Evolutionary conservation across 2,888 invertebrate species (phyloP).

Genomic region (Lutraria lutraria): DNA sequence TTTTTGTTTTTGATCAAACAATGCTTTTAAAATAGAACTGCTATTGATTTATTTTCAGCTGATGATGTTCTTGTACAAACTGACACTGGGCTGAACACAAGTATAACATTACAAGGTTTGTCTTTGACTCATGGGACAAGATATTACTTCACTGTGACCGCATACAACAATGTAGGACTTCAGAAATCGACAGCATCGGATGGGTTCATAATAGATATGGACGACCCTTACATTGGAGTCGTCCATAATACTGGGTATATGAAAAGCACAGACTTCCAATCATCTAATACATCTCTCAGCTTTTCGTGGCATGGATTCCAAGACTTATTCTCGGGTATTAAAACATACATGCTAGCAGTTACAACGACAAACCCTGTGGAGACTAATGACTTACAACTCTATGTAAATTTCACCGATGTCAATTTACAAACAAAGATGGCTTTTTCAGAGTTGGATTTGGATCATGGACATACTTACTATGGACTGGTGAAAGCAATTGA

Average conservation of each 20-base stretch:
- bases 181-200: slow-evolving; percentile 57
- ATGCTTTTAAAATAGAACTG: neutral
- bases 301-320: slow-evolving; percentile 60
- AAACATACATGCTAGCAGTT: slow-evolving; percentile 51
- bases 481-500: slow-evolving; percentile 64
- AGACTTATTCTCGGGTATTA: slow-evolving; percentile 60
- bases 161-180: slow-evolving; percentile 61
- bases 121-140: slow-evolving; percentile 56
- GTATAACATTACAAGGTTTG: slow-evolving; percentile 35
- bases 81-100: slow-evolving; percentile 44
- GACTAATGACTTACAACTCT: neutral
- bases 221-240: slow-evolving; percentile 53
- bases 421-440: slow-evolving; percentile 13
- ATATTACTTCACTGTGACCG: slow-evolving; percentile 64
- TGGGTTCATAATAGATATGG: slow-evolving; percentile 60
- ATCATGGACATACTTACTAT: slow-evolving; percentile 52
- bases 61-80: slow-evolving; percentile 54
- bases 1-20: neutral
- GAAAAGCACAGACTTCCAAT: slow-evolving; percentile 24
- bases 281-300: neutral
- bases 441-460: slow-evolving; percentile 45
- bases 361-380: neutral
- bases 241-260: slow-evolving; percentile 58
- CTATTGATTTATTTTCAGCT: slow-evolving; percentile 49
- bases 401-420: slow-evolving; percentile 32